Percentiles rank a stretch among this genome's conserved stretches.
Evolutionary conservation across 92 coral and sea anemone genomes (phyloP).

Genomic region (Zoanthus sociatus): DNA sequence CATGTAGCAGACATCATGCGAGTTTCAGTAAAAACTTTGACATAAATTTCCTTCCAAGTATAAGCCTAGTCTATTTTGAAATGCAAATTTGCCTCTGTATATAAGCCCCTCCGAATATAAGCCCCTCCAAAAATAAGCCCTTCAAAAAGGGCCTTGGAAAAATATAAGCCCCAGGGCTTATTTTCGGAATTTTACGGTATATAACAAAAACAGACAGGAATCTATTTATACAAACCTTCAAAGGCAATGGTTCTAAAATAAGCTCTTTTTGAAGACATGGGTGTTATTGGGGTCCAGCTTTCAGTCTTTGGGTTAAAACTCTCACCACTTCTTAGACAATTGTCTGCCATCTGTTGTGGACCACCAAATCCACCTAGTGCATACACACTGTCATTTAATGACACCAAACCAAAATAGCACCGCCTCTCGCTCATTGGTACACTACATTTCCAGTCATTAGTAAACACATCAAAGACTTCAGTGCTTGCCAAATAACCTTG

Average conservation of each 20-base stretch:
- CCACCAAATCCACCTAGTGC: constrained; percentile 83
- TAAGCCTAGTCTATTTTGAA: too few relatives aligned
- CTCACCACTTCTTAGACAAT: constrained; percentile 69
- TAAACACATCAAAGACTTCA: constrained; percentile 72
- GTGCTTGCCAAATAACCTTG: constrained; percentile 76
- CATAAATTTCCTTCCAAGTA: too few relatives aligned
- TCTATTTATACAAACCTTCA: constrained; percentile 58
- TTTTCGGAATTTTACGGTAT: too few relatives aligned
- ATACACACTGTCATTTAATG: constrained; percentile 69
- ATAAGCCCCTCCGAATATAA: too few relatives aligned
- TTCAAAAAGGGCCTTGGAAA: too few relatives aligned
- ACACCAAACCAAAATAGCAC: constrained; percentile 70
- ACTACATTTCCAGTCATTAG: constrained; percentile 68
- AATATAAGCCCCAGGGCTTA: too few relatives aligned
- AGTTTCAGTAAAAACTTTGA: too few relatives aligned
- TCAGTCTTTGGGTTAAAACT: constrained; percentile 68
- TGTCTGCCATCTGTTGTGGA: constrained; percentile 46
- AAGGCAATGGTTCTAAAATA: constrained; percentile 69
- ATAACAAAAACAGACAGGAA: neutral
- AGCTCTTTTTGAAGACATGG: constrained; percentile 69
- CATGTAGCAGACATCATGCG: too few relatives aligned
- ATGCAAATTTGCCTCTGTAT: too few relatives aligned
- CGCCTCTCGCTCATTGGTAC: constrained; percentile 67
- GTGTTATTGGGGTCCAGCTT: constrained; percentile 68
- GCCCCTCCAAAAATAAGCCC: too few relatives aligned